Evolutionary conservation across 2,113 vertebrate species (phyloP), one percentile per base, ranked within the genome.

Genomic region (Passer domesticus): DNA sequence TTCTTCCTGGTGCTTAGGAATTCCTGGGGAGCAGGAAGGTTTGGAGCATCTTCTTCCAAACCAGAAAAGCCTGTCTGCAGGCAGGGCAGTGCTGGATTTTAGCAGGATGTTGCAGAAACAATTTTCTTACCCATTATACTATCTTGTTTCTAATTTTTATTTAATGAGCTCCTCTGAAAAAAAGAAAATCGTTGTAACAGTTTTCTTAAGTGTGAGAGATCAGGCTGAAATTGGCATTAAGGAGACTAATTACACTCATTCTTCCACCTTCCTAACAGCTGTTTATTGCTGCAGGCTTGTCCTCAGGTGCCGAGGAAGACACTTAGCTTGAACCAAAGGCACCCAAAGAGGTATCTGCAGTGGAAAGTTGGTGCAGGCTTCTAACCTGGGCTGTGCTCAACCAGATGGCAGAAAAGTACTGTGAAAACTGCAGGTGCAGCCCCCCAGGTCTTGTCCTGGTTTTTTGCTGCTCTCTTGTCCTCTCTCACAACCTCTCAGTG

Each of bases 141-240:
- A 88, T 97, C 97, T 97, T 93, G 95, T 95, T 97, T 97, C 95
- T 98, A 97, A 97, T 97, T 97, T 92, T 96, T 97, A 94, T 94
- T 98, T 98, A 97, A 98, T 87, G 89, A 97, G 94, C 87, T 97
- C 85, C 90, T 96, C 92, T 96, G 95, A 95, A 98, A 97, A 97
- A 97, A 98, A 96, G 96, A 97, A 97, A 98, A 97, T 95, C 77
- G 86, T 96, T 97, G 89, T 95, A 97, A 96, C 91, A 91, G 91
- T 97, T 98, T 97, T 96, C 96, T 97, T 97, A 97, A 97, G 96
- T 97, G 96, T 95, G 97, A 97, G 97, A 97, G 96, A 97, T 97
- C 95, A 96, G 93, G 86, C 89, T 97, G 97, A 97, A 97, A 97
- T 96, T 89, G 91, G 90, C 95, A 81, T 97, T 96, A 89, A 96